Base-by-base conservation (phyloP, 2,797 vertebrate genomes). In the Melopsittacus undulatus region DNA sequence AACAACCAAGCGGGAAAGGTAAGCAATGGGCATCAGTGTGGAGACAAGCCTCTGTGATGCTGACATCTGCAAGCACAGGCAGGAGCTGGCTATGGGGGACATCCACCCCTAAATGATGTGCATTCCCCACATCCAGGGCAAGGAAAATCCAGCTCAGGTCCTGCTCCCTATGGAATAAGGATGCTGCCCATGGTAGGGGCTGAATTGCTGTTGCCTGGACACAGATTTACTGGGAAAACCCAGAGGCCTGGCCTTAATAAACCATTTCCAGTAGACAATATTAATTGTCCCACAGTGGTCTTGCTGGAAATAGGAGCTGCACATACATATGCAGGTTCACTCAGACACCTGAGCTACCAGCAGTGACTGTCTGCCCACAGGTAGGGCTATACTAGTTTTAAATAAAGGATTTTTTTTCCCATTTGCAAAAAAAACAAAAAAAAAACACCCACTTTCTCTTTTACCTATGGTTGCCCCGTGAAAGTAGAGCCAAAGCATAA, bases 311-410 rank as follows among this genome's bases (percentile, higher is more conserved):
- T 3, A 26, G n/a, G 51, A 87, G 34, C 30, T 73, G 46, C 29
- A 66, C 0, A 0, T 26, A 22, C 23, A 27, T 1, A 2, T 2
- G 27, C 10, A 5, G 0, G 0, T 13, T n/a, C 40, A 72, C 16
- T 5, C 5, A 1, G 21, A 38, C 54, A 38, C 30, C 62, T 42
- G 8, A 80, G 36, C 43, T 24, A 34, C 27, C 45, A 22, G 9
- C 36, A 30, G 30, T 3, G 34, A 24, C 68, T 34, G 18, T 32
- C 46, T 56, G 54, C 23, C 68, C 32, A 21, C 2, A 6, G 13
- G 17, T 11, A 42, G 18, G 59, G 23, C 12, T 10, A 22, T 22
- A 36, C 20, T 34, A 29, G 14, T 45, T 89, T 83, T 7, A 66
- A 68, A 64, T 12, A 34, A 4, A 10, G 27, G 34, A 57, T 14